Percentiles rank a stretch among this genome's conserved stretches.
These are phyloP conservation scores for Otolemur garnettii DNA, from an alignment of 2,113 vertebrate species.

Conservation along the genomic window DNA sequence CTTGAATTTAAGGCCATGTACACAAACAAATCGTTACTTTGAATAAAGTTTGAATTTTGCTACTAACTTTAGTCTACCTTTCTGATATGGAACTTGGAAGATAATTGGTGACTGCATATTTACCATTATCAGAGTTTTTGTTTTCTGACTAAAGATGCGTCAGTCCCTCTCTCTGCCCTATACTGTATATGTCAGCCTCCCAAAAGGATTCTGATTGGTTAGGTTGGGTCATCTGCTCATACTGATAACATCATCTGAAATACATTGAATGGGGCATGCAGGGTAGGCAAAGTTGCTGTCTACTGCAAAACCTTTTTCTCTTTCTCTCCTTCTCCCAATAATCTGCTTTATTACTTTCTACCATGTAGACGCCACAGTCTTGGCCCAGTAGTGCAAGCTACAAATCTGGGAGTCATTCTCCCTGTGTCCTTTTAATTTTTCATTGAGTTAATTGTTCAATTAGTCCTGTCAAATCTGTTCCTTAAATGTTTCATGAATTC, in stretches of 20 bases:
- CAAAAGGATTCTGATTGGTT: neutral
- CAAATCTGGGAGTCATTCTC: neutral
- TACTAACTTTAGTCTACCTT: slow-evolving; percentile 24
- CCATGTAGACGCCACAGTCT: neutral
- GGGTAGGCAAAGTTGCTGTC: neutral
- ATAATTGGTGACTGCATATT: neutral
- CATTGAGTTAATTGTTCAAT: neutral
- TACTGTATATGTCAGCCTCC: neutral
- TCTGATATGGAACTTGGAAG: neutral
- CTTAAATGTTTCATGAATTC: neutral
- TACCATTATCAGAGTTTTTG: neutral
- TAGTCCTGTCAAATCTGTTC: neutral
- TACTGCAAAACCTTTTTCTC: neutral
- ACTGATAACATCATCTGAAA: neutral
- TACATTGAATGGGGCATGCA: neutral
- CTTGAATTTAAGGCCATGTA: neutral
- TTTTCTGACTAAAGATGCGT: neutral
- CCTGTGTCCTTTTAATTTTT: neutral
- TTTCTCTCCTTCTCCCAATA: too few species aligned
- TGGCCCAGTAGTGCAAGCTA: neutral
- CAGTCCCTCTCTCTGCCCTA: neutral
- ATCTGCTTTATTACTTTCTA: neutral
- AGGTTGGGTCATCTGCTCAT: neutral
- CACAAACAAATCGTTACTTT: neutral
- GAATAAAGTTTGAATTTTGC: slow-evolving; percentile 4